These are phyloP conservation scores for Sphaerophoria rueppellii DNA, from an alignment of 2,888 invertebrate species.

Conservation along the genomic window DNA sequence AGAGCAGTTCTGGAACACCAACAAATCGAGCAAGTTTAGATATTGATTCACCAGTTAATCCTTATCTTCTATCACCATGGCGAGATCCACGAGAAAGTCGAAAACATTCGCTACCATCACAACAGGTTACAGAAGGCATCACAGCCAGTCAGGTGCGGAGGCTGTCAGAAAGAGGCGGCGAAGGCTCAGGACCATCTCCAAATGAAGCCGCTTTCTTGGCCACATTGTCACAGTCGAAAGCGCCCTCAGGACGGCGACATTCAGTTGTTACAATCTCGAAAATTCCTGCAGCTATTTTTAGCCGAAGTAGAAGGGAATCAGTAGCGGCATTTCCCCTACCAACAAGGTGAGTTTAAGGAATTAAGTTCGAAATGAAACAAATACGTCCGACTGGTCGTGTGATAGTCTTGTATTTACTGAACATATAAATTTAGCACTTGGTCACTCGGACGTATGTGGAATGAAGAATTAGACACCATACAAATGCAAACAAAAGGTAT, in stretches of 20 bases:
- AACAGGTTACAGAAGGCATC: slow-evolving; percentile 92
- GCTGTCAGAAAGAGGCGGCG: slow-evolving; percentile 90
- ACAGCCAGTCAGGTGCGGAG: slow-evolving; percentile 93
- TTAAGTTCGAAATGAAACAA: not conserved
- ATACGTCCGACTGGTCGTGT: not conserved
- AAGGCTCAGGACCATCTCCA: slow-evolving; percentile 89
- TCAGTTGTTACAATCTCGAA: slow-evolving; percentile 93
- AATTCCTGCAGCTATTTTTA: slow-evolving; percentile 90
- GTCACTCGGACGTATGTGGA: no score
- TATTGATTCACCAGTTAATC: slow-evolving; percentile 91
- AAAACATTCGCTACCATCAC: slow-evolving; percentile 92
- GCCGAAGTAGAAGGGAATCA: slow-evolving; percentile 90
- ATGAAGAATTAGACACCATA: no score
- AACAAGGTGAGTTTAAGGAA: slow-evolving; percentile 80
- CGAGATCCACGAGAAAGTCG: slow-evolving; percentile 88
- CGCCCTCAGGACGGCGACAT: slow-evolving; percentile 90
- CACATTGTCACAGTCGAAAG: slow-evolving; percentile 89
- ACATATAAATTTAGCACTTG: no score
- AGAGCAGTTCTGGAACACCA: slow-evolving; percentile 82
- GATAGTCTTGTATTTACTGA: no score
- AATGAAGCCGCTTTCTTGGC: slow-evolving; percentile 92
- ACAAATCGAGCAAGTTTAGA: slow-evolving; percentile 86
- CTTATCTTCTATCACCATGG: slow-evolving; percentile 92
- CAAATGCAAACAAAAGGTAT: no score
- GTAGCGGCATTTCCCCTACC: slow-evolving; percentile 88